A percentile compares a stretch with the other conserved stretches of the same genome.
Conservation (phyloP, 2,797 vertebrate species). For the Sardinella longiceps region DNA sequence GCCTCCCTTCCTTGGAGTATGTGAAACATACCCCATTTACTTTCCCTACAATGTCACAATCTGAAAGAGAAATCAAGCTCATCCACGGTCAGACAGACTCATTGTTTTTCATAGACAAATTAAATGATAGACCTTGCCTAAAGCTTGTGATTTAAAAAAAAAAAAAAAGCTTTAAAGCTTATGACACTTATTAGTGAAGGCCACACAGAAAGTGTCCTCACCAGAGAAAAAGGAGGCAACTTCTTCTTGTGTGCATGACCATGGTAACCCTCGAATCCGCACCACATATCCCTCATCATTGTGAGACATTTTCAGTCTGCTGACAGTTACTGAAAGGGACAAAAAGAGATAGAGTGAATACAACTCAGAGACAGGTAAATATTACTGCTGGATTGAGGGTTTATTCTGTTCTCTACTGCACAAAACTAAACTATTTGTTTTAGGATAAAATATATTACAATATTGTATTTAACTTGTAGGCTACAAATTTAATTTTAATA, state of each 20-base stretch:
- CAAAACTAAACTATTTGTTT: no score
- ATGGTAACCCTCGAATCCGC: conserved; percentile 83
- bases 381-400: no score
- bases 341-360: neutral
- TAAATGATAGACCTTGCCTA: neutral
- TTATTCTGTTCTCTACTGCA: no score
- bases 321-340: conserved; percentile 29
- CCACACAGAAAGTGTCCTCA: conserved; percentile 46
- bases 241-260: conserved; percentile 84
- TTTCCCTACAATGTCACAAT: conserved; percentile 80
- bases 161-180: neutral
- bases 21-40: conserved; percentile 83
- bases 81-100: neutral
- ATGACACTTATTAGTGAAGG: neutral
- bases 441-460: no score
- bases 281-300: conserved; percentile 83
- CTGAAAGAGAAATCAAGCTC: conserved; percentile 57
- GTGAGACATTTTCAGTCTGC: conserved; percentile 74
- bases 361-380: no score
- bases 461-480: no score
- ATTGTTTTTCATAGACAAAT: no score
- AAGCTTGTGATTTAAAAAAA: neutral
- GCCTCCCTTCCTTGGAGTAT: conserved; percentile 84
- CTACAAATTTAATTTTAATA: no score
- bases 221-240: conserved; percentile 84